Base-by-base conservation (phyloP, 2,888 invertebrate species). In the Anodontia alba region DNA sequence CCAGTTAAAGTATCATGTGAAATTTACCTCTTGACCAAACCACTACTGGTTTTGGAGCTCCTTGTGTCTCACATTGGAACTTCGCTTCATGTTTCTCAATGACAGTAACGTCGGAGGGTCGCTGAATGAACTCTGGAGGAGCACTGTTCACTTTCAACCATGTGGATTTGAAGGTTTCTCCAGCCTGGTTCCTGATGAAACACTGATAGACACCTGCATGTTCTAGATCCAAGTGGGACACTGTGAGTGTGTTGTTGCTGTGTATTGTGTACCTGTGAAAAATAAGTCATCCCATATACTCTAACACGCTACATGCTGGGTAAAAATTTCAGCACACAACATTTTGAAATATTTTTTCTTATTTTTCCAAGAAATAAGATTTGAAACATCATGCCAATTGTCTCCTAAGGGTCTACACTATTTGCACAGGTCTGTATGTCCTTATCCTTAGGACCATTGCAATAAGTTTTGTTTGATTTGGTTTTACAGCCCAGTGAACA, bases 181-280 rank as follows among this genome's bases (percentile, higher is more conserved):
- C 99, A 1, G 98, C 99, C 90, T 96, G 96, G 94, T 99, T 99
- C 75, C 95, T 96, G 0, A 98, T 98, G 91, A 98, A 96, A 94
- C 99, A 99, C 94, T 99, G 99, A 93, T 97, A 99, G 96, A 99
- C 97, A 69, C 98, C 99, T 84, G 97, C 97, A 94, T 99, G 98
- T 85, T 96, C 96, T 95, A 97, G 96, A 88, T 96, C 96, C 62
- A 98, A 95, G 91, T 96, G 96, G 91, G 96, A 96, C 81, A 99
- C 97, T 29, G 96, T 95, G 49, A 93, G 81, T 7, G 89, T 89
- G 23, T 91, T 91, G 81, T 91, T 90, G 8, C 76, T 23, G 67
- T 81, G 83, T 20, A 89, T 73, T 17, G 80, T 88, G 67, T 88
- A 82, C 71, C 90, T 91, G 79, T 17, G 46, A 31, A 31, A 62